Conservation (phyloP, 37 sponge, comb jelly and placozoan species). For the Amphimedon queenslandica region DNA sequence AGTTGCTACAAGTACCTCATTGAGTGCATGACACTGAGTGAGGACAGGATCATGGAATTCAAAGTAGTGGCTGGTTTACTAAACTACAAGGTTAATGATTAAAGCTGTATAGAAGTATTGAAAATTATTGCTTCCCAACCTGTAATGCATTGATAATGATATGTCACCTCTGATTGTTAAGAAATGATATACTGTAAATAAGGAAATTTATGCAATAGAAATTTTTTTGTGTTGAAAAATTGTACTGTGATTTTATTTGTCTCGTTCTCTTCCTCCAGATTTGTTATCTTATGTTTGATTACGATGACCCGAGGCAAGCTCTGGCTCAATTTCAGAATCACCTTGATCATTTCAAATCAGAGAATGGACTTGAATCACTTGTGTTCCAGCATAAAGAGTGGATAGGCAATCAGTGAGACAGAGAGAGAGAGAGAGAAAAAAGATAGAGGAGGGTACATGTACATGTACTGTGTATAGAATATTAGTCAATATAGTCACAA, state of each 20-base stretch:
- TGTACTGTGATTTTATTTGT: neutral
- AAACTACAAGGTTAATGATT: conserved; percentile 89
- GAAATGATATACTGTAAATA: no score
- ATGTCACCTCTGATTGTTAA: no score
- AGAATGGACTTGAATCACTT: conserved; percentile 52
- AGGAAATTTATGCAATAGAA: no score
- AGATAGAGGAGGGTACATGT: no score
- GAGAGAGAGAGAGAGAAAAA: neutral
- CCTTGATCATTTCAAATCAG: conserved; percentile 66
- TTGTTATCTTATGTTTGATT: conserved; percentile 74
- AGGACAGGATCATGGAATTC: conserved; percentile 71
- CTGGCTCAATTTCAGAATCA: conserved; percentile 74
- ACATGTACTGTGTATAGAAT: no score
- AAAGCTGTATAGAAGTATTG: no score
- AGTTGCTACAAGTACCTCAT: conserved; percentile 52
- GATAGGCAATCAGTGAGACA: conserved; percentile 77
- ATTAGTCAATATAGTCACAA: no score
- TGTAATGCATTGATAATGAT: no score
- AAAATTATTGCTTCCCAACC: no score
- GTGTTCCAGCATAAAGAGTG: conserved; percentile 81
- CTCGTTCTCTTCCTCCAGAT: conserved; percentile 39
- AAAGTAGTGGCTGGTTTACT: conserved; percentile 83
- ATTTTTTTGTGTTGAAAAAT: neutral
- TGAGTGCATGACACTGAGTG: conserved; percentile 57
- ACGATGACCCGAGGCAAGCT: conserved; percentile 63